Evolutionary conservation across 2,113 vertebrate species (phyloP), one percentile per base, ranked within the genome.

Genomic region (Prunella fulvescens): DNA sequence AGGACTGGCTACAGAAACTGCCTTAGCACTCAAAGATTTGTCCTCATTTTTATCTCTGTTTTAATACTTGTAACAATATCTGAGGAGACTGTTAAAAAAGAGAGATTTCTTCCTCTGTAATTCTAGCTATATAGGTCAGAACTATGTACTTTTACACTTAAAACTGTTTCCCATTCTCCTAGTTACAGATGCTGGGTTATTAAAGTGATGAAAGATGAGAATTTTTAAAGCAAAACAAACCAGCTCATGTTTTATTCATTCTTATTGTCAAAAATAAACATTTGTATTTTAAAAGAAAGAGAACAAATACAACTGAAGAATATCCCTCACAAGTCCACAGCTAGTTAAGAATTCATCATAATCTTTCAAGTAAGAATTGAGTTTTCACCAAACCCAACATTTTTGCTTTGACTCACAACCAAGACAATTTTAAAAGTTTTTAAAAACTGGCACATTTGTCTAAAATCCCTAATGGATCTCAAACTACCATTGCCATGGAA

Each of bases 391-490:
- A 90, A 90, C 58, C 58, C n/a, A 33, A 88, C 81, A 88, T 67
- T 83, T 64, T 86, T 88, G 31, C 91, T 93, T 97, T 97, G 70
- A 95, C 92, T 96, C 89, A 84, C 67, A 70, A 94, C 60, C 35
- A 91, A 82, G 62, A 71, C 83, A 94, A 93, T 62, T 76, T 57
- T 67, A 61, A 95, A 92, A 93, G 91, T 97, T 96, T 87, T 86
- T 54, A 14, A 84, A 95, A 97, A 92, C 23, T 39, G 74, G 91
- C 65, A 84, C 96, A 93, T 92, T 95, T 96, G 58, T 60, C 92
- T 93, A 95, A 96, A 86, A 96, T 88, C 97, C 81, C 89, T 95
- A 97, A 96, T 94, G 88, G 94, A 96, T 86, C 89, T 93, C 89
- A 85, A 97, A 92, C 84, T 89, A 81, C 58, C 83, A 93, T 96